These are phyloP conservation scores for Idaea dimidiata DNA, from an alignment of 2,888 invertebrate species.

Conservation along the genomic window DNA sequence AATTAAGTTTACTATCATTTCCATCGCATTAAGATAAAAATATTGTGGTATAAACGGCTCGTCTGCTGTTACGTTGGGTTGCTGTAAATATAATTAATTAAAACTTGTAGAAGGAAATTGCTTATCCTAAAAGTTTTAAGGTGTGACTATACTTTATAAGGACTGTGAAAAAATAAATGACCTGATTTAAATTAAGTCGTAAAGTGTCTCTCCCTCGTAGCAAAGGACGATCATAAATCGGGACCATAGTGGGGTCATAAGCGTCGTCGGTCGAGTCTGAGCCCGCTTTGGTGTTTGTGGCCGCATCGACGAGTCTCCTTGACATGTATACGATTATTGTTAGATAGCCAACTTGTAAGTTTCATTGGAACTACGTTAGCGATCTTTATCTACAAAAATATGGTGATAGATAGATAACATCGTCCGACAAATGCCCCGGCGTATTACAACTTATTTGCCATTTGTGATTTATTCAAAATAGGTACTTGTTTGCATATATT, in stretches of 20 bases:
- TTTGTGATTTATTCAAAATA: constrained; percentile 60
- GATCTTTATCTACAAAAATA: constrained; percentile 60
- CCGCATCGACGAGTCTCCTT: constrained; percentile 49
- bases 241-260: constrained; percentile 64
- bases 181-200: constrained; percentile 71
- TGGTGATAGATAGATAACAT: constrained; percentile 43
- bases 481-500: constrained; percentile 58
- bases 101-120: neutral
- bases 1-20: constrained; percentile 31
- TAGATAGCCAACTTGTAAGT: constrained; percentile 65
- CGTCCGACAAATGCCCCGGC: constrained; percentile 34
- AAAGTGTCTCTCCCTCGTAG: constrained; percentile 64
- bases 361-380: constrained; percentile 40
- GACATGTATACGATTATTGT: constrained; percentile 68
- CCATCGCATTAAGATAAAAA: constrained; percentile 19
- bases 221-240: constrained; percentile 67
- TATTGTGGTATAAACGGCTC: constrained; percentile 6
- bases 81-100: neutral
- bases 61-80: neutral
- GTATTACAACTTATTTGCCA: constrained; percentile 47
- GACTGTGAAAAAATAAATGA: constrained; percentile 21
- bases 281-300: constrained; percentile 39
- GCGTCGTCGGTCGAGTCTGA: constrained; percentile 35
- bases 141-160: constrained; percentile 1
- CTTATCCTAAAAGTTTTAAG: neutral